A percentile compares a stretch with the other conserved stretches of the same genome.
These are phyloP conservation scores for Lethrus apterus DNA, from an alignment of 1,140 invertebrate species.

Conservation along the genomic window DNA sequence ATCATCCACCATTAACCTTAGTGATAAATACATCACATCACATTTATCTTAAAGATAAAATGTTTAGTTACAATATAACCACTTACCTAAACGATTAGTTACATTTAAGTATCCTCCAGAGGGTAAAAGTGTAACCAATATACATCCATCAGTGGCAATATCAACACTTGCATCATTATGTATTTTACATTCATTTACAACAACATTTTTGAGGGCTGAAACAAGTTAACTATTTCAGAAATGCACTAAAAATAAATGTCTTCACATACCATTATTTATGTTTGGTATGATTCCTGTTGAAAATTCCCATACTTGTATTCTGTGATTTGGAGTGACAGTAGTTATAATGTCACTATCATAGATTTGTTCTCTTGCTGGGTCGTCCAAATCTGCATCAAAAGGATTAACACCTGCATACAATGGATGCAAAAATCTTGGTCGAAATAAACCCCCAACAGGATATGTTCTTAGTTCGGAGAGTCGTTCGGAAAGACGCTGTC, in stretches of 20 bases:
- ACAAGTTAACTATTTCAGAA: conserved; percentile 22
- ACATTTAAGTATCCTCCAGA: conserved; percentile 52
- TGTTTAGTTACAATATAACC: too few species aligned
- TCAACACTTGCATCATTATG: conserved; percentile 84
- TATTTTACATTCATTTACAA: conserved; percentile 74
- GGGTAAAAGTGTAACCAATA: conserved; percentile 67
- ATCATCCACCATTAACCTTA: too few species aligned
- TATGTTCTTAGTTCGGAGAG: conserved; percentile 28
- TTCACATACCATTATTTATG: conserved; percentile 60
- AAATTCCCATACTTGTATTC: conserved; percentile 81
- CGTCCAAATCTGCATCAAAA: conserved; percentile 40
- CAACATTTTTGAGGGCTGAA: conserved; percentile 65
- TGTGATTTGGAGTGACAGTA: conserved; percentile 51
- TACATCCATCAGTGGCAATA: conserved; percentile 70
- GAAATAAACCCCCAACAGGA: conserved; percentile 27
- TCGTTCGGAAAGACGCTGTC: conserved; percentile 27
- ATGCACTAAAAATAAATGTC: background rate
- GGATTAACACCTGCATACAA: conserved; percentile 37
- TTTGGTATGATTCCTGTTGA: conserved; percentile 61
- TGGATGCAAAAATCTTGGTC: conserved; percentile 41
- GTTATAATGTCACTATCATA: conserved; percentile 38
- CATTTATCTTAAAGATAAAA: too few species aligned
- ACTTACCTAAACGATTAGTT: conserved; percentile 61
- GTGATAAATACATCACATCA: too few species aligned
- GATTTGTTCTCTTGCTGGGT: conserved; percentile 36